Conservation (phyloP, 2,888 invertebrate species). For the Linnaemya tessellans region DNA sequence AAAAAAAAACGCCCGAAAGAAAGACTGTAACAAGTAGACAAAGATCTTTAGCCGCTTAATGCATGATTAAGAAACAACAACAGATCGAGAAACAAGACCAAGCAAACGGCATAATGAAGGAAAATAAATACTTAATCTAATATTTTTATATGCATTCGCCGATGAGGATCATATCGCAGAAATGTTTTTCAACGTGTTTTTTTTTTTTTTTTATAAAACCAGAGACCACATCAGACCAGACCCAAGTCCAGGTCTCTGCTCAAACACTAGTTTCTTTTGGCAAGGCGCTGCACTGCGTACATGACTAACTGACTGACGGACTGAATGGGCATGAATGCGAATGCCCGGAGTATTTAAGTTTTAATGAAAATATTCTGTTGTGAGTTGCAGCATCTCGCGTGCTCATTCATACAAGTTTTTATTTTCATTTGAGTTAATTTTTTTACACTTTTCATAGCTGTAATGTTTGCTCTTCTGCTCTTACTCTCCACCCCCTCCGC, state of each 20-base stretch:
- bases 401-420: conserved; percentile 57
- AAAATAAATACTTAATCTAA: conserved; percentile 48
- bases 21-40: conserved; percentile 19
- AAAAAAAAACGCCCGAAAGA: not conserved
- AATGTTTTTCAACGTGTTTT: conserved; percentile 20
- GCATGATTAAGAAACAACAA: conserved; percentile 43
- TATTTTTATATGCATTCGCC: conserved; percentile 20
- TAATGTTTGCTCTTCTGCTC: not conserved
- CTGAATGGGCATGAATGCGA: not conserved
- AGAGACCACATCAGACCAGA: conserved; percentile 45
- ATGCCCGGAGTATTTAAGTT: conserved; percentile 48
- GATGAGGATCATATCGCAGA: conserved; percentile 27
- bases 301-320: not conserved
- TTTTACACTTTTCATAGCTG: not conserved
- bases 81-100: not conserved
- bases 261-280: conserved; percentile 26
- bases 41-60: conserved; percentile 40
- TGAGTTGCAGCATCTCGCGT: conserved; percentile 52
- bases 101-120: conserved; percentile 24
- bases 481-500: not conserved
- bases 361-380: conserved; percentile 52
- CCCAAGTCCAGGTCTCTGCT: conserved; percentile 18
- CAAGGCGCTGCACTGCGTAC: conserved; percentile 2
- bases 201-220: conserved; percentile 17
- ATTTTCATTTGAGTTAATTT: conserved; percentile 14